Evolutionary conservation across 2,888 invertebrate genomes (phyloP).

Genomic region (Campopleginae sp.): DNA sequence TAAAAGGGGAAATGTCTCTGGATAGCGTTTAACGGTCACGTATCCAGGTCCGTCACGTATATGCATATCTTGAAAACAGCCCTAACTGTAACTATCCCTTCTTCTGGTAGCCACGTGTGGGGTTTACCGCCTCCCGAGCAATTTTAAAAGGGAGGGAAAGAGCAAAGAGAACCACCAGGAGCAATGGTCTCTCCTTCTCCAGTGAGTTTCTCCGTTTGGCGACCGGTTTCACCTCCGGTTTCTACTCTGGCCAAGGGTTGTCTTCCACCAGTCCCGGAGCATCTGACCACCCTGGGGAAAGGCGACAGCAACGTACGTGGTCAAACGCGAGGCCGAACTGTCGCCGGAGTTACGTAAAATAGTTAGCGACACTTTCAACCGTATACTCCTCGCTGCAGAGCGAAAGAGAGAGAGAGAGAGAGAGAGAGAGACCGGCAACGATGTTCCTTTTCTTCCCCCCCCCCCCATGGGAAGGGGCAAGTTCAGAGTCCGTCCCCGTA

Average conservation of each 20-base stretch:
- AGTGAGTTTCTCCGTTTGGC: constrained; percentile 54
- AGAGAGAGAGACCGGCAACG: constrained; percentile 13
- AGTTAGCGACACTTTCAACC: constrained; percentile 84
- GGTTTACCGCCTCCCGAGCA: neutral
- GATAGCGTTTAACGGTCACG: constrained; percentile 73
- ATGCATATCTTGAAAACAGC: constrained; percentile 84
- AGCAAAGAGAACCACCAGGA: neutral
- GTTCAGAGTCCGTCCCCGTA: constrained; percentile 43
- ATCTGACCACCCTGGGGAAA: constrained; percentile 77
- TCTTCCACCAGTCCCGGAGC: constrained; percentile 29
- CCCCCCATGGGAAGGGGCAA: constrained; percentile 31
- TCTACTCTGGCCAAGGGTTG: constrained; percentile 45
- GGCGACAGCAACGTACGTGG: constrained; percentile 83
- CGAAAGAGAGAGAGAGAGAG: constrained; percentile 6
- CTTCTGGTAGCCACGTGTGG: constrained; percentile 36
- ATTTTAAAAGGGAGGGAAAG: constrained; percentile 26
- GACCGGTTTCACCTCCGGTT: constrained; percentile 66
- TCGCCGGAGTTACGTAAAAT: constrained; percentile 84
- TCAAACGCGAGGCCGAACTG: constrained; percentile 83
- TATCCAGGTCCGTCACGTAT: constrained; percentile 83
- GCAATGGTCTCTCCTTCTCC: constrained; percentile 62
- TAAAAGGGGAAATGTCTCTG: constrained; percentile 56
- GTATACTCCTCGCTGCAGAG: constrained; percentile 23
- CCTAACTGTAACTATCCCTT: constrained; percentile 69
- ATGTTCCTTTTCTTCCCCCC: constrained; percentile 62